Evolutionary conservation across 2,888 invertebrate species (phyloP).

Genomic region (Branchipolynoe longqiensis): DNA sequence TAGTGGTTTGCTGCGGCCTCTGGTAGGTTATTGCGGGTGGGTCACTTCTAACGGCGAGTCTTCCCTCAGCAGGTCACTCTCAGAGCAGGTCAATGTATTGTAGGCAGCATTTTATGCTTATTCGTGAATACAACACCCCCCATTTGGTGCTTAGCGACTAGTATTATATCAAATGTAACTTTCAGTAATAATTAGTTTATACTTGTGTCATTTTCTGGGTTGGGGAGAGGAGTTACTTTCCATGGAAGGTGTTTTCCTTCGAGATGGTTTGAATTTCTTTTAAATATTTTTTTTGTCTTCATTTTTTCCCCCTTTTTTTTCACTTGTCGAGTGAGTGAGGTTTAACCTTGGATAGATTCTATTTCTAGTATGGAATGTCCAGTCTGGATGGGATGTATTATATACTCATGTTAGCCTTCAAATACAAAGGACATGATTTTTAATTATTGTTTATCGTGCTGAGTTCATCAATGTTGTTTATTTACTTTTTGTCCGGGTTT

Average conservation of each 20-base stretch:
- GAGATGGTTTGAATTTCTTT: neutral
- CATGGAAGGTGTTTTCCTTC: neutral
- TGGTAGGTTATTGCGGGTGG: too few species aligned
- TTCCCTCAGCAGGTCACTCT: too few species aligned
- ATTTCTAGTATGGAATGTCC: too few species aligned
- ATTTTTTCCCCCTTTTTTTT: neutral
- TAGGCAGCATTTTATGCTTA: conserved; percentile 50
- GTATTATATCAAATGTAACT: neutral
- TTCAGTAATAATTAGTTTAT: neutral
- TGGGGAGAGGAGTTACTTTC: neutral
- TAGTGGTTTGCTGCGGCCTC: conserved; percentile 6
- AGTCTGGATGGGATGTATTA: too few species aligned
- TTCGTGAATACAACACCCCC: neutral
- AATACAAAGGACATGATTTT: too few species aligned
- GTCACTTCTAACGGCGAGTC: too few species aligned
- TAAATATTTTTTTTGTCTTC: neutral
- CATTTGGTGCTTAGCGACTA: conserved; percentile 43
- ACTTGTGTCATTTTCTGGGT: neutral
- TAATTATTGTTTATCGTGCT: too few species aligned
- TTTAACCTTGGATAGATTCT: too few species aligned
- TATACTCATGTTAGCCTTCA: too few species aligned
- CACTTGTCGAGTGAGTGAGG: too few species aligned
- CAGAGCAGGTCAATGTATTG: conserved; percentile 19
- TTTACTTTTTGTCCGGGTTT: too few species aligned
- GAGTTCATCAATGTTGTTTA: too few species aligned